Conservation (phyloP, 2,888 invertebrate species). For the Heliconius cydno region DNA sequence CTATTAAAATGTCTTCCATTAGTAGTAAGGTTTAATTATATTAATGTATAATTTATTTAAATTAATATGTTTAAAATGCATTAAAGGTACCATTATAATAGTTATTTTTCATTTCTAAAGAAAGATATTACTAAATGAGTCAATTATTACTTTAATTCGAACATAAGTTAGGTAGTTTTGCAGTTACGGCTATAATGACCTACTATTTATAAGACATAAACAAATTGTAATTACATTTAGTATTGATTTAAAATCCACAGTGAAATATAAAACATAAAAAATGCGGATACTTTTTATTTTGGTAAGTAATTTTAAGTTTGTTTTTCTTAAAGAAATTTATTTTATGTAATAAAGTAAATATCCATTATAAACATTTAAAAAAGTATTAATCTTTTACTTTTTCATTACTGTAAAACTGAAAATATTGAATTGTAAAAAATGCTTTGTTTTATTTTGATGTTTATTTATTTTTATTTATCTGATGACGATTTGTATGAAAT, state of each 20-base stretch:
- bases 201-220: constrained; percentile 5
- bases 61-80: constrained; percentile 4
- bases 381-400: no score
- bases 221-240: background rate
- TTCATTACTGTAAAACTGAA: no score
- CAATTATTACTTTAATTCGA: background rate
- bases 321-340: no score
- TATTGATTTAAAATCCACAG: constrained; percentile 3
- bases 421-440: no score
- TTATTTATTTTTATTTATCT: no score
- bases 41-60: background rate
- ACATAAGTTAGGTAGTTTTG: background rate
- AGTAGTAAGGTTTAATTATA: constrained; percentile 19
- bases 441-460: no score
- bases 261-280: background rate
- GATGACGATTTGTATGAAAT: background rate
- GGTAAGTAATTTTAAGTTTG: constrained; percentile 12
- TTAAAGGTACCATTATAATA: background rate
- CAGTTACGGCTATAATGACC: background rate
- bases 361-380: no score
- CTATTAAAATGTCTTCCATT: constrained; percentile 36
- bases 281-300: constrained; percentile 1
- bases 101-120: background rate
- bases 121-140: constrained; percentile 7
- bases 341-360: no score